Evolutionary conservation across 2,888 invertebrate species (phyloP).

Genomic region (Drosophila lutescens): DNA sequence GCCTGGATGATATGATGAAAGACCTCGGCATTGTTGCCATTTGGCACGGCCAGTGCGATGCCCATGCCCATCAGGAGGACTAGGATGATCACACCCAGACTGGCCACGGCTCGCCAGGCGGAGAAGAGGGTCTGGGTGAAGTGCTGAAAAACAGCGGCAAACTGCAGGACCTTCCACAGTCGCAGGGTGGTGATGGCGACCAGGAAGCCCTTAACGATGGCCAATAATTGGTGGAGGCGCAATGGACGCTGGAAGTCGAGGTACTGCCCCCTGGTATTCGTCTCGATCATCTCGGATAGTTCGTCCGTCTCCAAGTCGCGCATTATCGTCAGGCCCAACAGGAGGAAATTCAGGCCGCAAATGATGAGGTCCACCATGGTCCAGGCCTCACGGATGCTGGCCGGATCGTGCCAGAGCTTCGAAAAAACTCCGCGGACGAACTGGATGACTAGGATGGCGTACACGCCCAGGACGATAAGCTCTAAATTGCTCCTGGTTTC

Average conservation of each 20-base stretch:
- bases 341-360: conserved; percentile 60
- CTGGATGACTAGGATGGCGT: conserved; percentile 63
- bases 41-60: conserved; percentile 68
- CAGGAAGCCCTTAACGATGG: conserved; percentile 69
- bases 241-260: conserved; percentile 75
- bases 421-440: conserved; percentile 61
- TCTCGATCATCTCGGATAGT: conserved; percentile 63
- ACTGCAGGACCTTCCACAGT: conserved; percentile 82
- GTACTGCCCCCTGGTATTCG: conserved; percentile 70
- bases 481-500: conserved; percentile 52
- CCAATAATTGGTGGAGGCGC: conserved; percentile 54
- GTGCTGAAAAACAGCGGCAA: conserved; percentile 75
- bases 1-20: conserved; percentile 63
- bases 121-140: conserved; percentile 71
- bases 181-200: conserved; percentile 79
- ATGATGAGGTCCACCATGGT: conserved; percentile 74
- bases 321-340: conserved; percentile 44
- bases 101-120: conserved; percentile 59
- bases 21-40: conserved; percentile 71
- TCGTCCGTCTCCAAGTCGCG: conserved; percentile 56
- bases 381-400: conserved; percentile 65
- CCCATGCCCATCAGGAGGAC: conserved; percentile 73
- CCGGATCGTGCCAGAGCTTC: conserved; percentile 59
- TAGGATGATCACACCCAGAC: conserved; percentile 61
- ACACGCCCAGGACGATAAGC: conserved; percentile 59